phyloP scores from a whole-genome alignment of 2,888 invertebrate species.

The Dichetophora obliterata region DNA sequence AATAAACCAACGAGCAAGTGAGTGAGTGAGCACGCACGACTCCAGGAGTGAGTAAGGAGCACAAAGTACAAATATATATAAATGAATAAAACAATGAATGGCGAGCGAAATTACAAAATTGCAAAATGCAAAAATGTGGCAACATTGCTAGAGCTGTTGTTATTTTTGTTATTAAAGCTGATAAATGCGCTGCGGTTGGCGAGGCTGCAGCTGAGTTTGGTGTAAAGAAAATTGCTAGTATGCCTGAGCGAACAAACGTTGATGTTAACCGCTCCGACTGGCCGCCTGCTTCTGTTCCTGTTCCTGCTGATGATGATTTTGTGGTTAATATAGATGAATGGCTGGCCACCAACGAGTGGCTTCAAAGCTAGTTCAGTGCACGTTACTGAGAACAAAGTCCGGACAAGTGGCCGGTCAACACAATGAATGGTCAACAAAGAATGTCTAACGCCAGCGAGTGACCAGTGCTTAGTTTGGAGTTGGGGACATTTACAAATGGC shows the following conservation, averaged over 20 bases:
- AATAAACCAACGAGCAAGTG: neutral
- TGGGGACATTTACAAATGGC: constrained; percentile 16
- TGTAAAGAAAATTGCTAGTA: neutral
- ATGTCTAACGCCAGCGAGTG: too few species aligned
- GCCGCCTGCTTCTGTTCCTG: neutral
- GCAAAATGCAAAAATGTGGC: constrained; percentile 30
- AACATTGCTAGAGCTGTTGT: neutral
- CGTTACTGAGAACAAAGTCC: neutral
- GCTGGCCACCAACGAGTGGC: neutral
- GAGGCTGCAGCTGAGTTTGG: neutral
- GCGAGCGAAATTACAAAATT: constrained; percentile 2
- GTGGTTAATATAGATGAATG: constrained; percentile 24
- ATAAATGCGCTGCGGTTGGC: neutral
- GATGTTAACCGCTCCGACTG: neutral
- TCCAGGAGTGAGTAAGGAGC: neutral
- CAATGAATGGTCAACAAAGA: neutral
- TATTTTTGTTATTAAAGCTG: neutral
- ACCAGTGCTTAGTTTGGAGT: neutral
- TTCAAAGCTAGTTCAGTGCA: neutral
- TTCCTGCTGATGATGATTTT: neutral
- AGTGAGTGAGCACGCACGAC: neutral
- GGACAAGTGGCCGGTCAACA: constrained; percentile 19
- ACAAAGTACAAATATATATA: constrained; percentile 18
- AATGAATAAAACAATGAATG: constrained; percentile 25
- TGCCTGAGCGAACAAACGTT: neutral